A percentile compares a stretch with the other conserved stretches of the same genome.
Evolutionary conservation across 2,888 invertebrate species (phyloP).

Genomic region (Rosalia funebris): DNA sequence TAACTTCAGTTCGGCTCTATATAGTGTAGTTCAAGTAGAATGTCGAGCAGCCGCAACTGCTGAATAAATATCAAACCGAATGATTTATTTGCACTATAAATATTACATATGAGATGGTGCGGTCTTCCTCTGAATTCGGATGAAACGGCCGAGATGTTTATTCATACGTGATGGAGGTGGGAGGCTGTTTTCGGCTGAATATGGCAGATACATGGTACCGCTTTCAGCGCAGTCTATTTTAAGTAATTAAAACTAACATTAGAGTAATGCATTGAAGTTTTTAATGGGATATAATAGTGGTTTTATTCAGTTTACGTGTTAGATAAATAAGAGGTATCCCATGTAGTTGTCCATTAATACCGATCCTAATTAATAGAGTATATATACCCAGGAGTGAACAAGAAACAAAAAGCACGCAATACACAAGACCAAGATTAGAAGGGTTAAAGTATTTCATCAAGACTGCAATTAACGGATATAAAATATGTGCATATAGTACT

Average conservation of each 20-base stretch:
- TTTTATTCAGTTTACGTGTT: slow-evolving; percentile 10
- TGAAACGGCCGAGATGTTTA: slow-evolving; percentile 33
- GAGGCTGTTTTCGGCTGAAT: slow-evolving; percentile 20
- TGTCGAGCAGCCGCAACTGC: slow-evolving; percentile 29
- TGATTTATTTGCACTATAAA: slow-evolving; percentile 48
- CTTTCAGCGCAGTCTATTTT: slow-evolving; percentile 37
- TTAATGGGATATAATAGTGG: neutral
- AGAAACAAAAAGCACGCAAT: too few relatives aligned
- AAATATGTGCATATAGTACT: too few relatives aligned
- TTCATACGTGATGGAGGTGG: slow-evolving; percentile 30
- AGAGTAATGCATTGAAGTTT: slow-evolving; percentile 11
- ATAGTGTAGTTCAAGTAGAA: slow-evolving; percentile 28
- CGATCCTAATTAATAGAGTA: too few relatives aligned
- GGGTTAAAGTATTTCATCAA: too few relatives aligned
- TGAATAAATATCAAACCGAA: slow-evolving; percentile 45
- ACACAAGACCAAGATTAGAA: too few relatives aligned
- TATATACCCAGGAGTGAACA: too few relatives aligned
- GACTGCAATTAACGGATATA: too few relatives aligned
- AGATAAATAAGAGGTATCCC: neutral
- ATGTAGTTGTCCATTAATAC: slow-evolving; percentile 11
- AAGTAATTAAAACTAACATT: slow-evolving; percentile 31
- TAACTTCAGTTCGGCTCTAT: slow-evolving; percentile 10
- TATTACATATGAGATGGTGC: slow-evolving; percentile 45
- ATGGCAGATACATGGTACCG: slow-evolving; percentile 39
- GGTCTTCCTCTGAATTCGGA: slow-evolving; percentile 30